phyloP scores from a whole-genome alignment of 2,888 invertebrate genomes.

The Tiliacea citrago region DNA sequence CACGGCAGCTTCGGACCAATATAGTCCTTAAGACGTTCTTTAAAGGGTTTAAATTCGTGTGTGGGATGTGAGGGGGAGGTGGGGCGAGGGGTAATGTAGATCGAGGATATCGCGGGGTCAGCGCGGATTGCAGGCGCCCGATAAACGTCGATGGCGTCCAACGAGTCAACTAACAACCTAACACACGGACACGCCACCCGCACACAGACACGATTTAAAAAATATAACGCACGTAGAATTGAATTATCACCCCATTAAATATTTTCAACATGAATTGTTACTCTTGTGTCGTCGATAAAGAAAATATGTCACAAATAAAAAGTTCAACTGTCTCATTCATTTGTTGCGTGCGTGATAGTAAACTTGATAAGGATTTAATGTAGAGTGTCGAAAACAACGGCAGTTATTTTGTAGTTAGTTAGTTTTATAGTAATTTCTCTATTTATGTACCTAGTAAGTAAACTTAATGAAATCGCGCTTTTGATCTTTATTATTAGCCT shows the following conservation, averaged over 20 bases:
- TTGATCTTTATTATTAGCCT: slow-evolving; percentile 39
- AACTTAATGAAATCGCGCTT: slow-evolving; percentile 31
- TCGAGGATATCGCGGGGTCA: slow-evolving; percentile 90
- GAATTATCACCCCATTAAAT: slow-evolving; percentile 68
- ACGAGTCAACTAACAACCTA: slow-evolving; percentile 75
- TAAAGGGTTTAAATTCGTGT: slow-evolving; percentile 77
- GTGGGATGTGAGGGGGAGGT: slow-evolving; percentile 64
- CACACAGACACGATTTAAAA: slow-evolving; percentile 40
- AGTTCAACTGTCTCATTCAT: slow-evolving; percentile 77
- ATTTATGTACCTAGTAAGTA: slow-evolving; percentile 12
- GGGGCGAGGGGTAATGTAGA: slow-evolving; percentile 84
- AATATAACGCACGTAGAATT: slow-evolving; percentile 66
- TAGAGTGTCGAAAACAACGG: slow-evolving; percentile 75
- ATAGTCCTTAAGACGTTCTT: slow-evolving; percentile 75
- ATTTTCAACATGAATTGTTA: slow-evolving; percentile 67
- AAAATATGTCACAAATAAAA: slow-evolving; percentile 74
- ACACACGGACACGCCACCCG: slow-evolving; percentile 62
- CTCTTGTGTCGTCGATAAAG: slow-evolving; percentile 69
- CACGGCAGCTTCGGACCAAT: slow-evolving; percentile 69
- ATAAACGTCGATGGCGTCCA: slow-evolving; percentile 84
- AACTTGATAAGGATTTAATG: slow-evolving; percentile 80
- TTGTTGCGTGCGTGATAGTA: slow-evolving; percentile 79
- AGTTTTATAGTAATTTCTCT: slow-evolving; percentile 58
- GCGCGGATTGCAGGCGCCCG: slow-evolving; percentile 89
- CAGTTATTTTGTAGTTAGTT: slow-evolving; percentile 69